Base-by-base conservation (phyloP, 2,113 vertebrate species). In the Benitochromis conjunctus region DNA sequence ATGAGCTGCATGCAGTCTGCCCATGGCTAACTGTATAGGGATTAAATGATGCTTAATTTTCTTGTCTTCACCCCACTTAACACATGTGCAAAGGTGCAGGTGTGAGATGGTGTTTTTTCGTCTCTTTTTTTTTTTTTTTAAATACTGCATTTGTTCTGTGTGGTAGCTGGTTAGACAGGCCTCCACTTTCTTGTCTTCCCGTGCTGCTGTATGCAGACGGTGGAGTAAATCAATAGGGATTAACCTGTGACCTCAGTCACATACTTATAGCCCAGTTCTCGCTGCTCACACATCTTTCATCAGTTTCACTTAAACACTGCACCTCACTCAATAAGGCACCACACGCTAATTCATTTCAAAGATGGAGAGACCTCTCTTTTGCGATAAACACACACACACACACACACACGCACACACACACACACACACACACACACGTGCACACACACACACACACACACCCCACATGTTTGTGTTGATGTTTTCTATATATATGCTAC, bases 311-410 rank as follows among this genome's bases (percentile, higher is more conserved):
- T 95, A 95, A 94, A 95, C 94, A 87, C 91, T 90, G 92, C 87
- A 89, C 92, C 92, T 94, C 93, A 95, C 95, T 95, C 94, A 94
- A 95, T 95, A 95, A 94, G 94, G 92, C 92, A 88, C 81, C 43
- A 8, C 88, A 7, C 86, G 41, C 97, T 98, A 98, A 99, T 99
- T 99, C 97, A 98, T 99, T 98, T 98, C 95, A 98, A 97, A 98
- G 98, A 98, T 97, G 97, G 98, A 98, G 97, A 97, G 58, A 83
- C 86, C 51, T 88, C 79, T 77, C 71, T 90, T 64, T 74, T 66
- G 46, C 19, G 55, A 64, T 46, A 48, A 16, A 16, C 51, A 5
- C 48, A 29, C 76, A 55, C 81, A 48, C 43, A 34, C 76, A 38
- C 41, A 80, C 57, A 55, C 57, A 29, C 34, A 5, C 71, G 51